phyloP scores from a whole-genome alignment of 2,888 invertebrate genomes.

The Dasysyrphus albostriatus region DNA sequence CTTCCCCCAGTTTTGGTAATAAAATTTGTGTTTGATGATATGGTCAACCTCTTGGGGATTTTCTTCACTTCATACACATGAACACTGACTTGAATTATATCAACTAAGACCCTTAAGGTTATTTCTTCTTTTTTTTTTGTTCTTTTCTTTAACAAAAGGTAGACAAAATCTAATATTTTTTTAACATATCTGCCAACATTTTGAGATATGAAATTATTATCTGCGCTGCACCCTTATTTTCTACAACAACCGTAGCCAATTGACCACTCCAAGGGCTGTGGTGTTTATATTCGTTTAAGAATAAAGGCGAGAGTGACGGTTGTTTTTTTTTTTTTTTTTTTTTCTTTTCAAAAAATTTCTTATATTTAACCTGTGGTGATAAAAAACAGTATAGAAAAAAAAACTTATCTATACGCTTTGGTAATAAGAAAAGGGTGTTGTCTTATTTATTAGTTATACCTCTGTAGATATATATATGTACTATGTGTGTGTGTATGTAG shows the following conservation, averaged over 20 bases:
- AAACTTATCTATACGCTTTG: conserved; percentile 23
- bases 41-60: conserved; percentile 73
- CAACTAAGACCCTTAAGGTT: conserved; percentile 45
- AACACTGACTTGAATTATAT: conserved; percentile 19
- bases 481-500: neutral
- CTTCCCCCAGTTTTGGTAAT: conserved; percentile 25
- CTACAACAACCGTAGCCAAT: conserved; percentile 67
- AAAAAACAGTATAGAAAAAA: conserved; percentile 58
- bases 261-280: conserved; percentile 72
- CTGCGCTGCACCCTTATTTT: conserved; percentile 45
- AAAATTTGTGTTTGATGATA: conserved; percentile 66
- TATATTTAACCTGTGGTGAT: conserved; percentile 72
- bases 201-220: conserved; percentile 74
- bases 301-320: neutral
- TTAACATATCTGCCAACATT: conserved; percentile 67
- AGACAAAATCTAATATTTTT: conserved; percentile 57
- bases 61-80: conserved; percentile 27
- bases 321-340: conserved; percentile 20
- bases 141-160: conserved; percentile 44
- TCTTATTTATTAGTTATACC: conserved; percentile 61
- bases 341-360: conserved; percentile 36
- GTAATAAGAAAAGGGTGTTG: conserved; percentile 72
- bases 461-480: neutral
- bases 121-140: conserved; percentile 35
- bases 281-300: conserved; percentile 63